Base-by-base conservation (phyloP, 2,888 invertebrate species). In the Abscondita cerata region DNA sequence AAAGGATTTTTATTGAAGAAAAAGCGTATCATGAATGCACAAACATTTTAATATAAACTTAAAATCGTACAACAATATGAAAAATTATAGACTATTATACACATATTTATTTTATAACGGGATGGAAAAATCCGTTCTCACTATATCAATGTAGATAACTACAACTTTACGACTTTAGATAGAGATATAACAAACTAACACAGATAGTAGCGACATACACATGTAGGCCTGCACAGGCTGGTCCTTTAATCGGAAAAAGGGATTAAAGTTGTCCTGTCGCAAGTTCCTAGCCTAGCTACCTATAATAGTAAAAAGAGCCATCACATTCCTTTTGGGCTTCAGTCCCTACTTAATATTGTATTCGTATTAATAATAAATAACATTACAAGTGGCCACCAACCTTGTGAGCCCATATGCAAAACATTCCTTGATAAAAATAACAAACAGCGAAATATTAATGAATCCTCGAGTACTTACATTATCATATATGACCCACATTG, bases 41-140 rank as follows among this genome's bases (percentile, higher is more conserved):
- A 89, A 89, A 89, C 87, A 87, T 89, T 89, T 89, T 89, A 89
- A 89, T 89, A 89, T 89, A 89, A 89, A 90, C 89, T 89, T 89
- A 89, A 89, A 89, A 89, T 83, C 87, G 88, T 89, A 89, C 89
- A 89, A 89, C 89, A 89, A 89, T 89, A 89, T 89, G 89, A 89
- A 89, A 90, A 89, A 89, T 89, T 90, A 89, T 89, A 89, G 87
- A 87, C 88, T 89, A 89, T 89, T 82, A 82, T 84, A 83, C 83
- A 83, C 81, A 81, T 81, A 82, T 80, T 78, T 84, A 83, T 85
- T 85, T 84, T 84, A 80, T 78, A 86, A 87, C 86, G 86, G 83
- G 85, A 82, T 85, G 85, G 86, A 87, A 86, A 85, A 82, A 62
- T 67, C 70, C 70, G 70, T 70, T 69, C 68, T 69, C 68, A 69